A percentile compares a stretch with the other conserved stretches of the same genome.
phyloP scores from a whole-genome alignment of 2,113 vertebrate species.

The Mungos mungo region DNA sequence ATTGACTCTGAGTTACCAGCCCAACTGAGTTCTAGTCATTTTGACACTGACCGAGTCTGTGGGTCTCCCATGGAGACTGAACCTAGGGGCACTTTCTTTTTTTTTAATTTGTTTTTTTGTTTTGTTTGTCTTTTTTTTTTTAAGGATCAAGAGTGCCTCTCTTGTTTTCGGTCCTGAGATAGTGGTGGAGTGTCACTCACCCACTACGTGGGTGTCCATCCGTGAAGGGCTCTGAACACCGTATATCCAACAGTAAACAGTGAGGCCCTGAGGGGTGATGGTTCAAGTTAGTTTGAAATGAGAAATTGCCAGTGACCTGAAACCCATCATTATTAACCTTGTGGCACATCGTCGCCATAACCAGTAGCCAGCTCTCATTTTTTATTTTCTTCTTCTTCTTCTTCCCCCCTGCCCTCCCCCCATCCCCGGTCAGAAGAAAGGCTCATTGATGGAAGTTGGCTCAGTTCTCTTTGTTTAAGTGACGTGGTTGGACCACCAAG shows the following conservation, averaged over 20 bases:
- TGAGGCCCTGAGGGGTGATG: neutral
- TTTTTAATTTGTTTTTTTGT: too few relatives aligned
- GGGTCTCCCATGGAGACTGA: neutral
- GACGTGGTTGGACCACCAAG: constrained; percentile 76
- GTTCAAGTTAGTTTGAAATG: constrained; percentile 66
- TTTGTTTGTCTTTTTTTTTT: too few relatives aligned
- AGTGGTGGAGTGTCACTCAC: neutral
- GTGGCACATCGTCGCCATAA: neutral
- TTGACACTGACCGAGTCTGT: neutral
- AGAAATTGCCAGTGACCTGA: constrained; percentile 72
- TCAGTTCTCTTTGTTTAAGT: constrained; percentile 70
- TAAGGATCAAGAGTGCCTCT: neutral
- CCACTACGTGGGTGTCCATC: constrained; percentile 45
- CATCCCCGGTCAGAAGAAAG: constrained; percentile 60
- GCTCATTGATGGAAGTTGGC: constrained; percentile 72
- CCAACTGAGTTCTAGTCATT: neutral
- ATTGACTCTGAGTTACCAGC: neutral
- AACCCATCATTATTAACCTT: constrained; percentile 72
- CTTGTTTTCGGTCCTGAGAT: neutral
- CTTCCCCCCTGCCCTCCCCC: neutral
- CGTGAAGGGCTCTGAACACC: neutral
- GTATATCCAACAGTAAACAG: constrained; percentile 14
- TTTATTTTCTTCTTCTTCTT: neutral
- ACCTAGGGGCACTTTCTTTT: neutral
- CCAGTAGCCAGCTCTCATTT: constrained; percentile 54